These are phyloP conservation scores for Dendropsophus ebraccatus DNA, from an alignment of 2,113 vertebrate genomes.

Conservation along the genomic window DNA sequence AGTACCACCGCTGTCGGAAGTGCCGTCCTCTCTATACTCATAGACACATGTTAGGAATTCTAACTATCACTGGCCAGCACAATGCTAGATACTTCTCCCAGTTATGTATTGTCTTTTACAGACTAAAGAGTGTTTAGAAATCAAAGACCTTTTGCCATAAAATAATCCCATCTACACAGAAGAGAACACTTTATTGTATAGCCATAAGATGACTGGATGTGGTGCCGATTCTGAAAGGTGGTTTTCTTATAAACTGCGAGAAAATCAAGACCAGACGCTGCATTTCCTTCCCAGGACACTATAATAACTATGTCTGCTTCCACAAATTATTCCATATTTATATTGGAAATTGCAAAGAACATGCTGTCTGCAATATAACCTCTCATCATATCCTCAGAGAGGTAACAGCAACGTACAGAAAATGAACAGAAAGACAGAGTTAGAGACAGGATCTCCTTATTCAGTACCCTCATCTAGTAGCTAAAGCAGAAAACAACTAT, in stretches of 20 bases:
- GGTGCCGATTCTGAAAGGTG: neutral
- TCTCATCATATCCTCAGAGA: neutral
- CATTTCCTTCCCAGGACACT: neutral
- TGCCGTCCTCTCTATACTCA: neutral
- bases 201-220: neutral
- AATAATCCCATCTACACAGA: neutral
- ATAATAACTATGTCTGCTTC: neutral
- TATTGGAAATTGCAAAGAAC: slow-evolving; percentile 14
- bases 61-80: neutral
- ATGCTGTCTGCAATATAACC: neutral
- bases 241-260: slow-evolving; percentile 3
- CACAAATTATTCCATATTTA: neutral
- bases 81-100: neutral
- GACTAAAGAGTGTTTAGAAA: neutral
- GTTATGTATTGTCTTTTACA: neutral
- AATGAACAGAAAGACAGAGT: too few relatives aligned
- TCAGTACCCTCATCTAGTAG: too few relatives aligned
- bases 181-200: neutral
- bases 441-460: too few relatives aligned
- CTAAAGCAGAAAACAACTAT: too few relatives aligned
- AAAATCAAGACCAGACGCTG: slow-evolving; percentile 16
- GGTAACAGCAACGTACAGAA: neutral
- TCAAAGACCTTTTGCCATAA: neutral
- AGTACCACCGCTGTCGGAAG: too few relatives aligned
- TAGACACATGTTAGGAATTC: neutral